Base-by-base conservation (phyloP, 2,888 invertebrate genomes). In the Globia sparganii region DNA sequence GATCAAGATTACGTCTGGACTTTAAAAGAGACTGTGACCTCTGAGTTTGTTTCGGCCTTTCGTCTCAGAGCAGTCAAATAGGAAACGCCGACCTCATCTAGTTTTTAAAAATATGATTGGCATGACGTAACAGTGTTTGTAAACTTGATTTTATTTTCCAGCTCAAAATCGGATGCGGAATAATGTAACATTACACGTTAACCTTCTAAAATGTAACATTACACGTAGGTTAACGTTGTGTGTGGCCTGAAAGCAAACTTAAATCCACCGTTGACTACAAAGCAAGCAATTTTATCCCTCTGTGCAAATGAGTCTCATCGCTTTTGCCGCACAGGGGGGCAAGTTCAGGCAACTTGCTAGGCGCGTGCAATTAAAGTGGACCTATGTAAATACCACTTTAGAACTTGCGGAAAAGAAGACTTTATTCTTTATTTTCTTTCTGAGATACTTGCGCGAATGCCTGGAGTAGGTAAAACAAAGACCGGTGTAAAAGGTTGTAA, bases 361-460 rank as follows among this genome's bases (percentile, higher is more conserved):
- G 64, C 46, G 62, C 59, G 46, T 46, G 59, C 67, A 81, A 85
- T 82, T 81, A 85, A 81, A 81, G 62, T 81, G 71, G 76, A 85
- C 71, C 86, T 68, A 68, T 85, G 76, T 76, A 82, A 75, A 85
- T 76, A 72, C 64, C 59, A 82, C 59, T 85, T 68, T 62, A 25
- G 72, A 85, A 72, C 56, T 84, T 74, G 40, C 59, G 18, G 56
- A 68, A 79, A 34, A 61, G 28, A 69, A 34, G 37, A 37, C 43
- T 67, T 81, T 70, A 31, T 83, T 83, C 40, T 78, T 70, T 70
- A 69, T 84, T 58, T 80, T 83, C 59, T 56, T 78, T 56, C 15
- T 25, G 37, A 40, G 70, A 31, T 66, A 62, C 71, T 78, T 66
- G 59, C 11, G 31, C 46, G 53, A 40, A 18, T 65, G 78, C 9